Evolutionary conservation across 2,888 invertebrate genomes (phyloP), one percentile per base, ranked within the genome.

Genomic region (Macaria liturata): DNA sequence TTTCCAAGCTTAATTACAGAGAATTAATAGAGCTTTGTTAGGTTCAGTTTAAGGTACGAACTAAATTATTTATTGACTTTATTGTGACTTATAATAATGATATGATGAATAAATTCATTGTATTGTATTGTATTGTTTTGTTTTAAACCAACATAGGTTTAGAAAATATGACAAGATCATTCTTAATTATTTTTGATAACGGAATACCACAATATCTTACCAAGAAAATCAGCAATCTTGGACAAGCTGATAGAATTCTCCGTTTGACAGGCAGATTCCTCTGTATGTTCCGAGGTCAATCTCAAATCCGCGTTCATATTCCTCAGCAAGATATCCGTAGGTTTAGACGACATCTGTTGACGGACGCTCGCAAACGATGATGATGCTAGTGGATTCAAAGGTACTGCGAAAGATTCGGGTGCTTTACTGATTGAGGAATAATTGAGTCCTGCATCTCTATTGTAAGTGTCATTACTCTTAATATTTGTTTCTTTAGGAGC

Each of bases 181-280:
- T n/a, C n/a, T n/a, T n/a, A n/a, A n/a, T n/a, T n/a, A n/a, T n/a
- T n/a, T n/a, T n/a, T n/a, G n/a, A n/a, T n/a, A n/a, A n/a, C n/a
- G n/a, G n/a, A n/a, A n/a, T n/a, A n/a, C n/a, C n/a, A n/a, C n/a
- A 37, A 32, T 45, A 9, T 65, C 81, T 76, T 72, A 90, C 91
- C 86, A 46, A 91, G 74, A 71, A 81, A 86, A 66, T 88, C 88
- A 40, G 86, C 86, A 69, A 91, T 91, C 66, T 82, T 87, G 0
- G 91, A 90, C 61, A 90, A 77, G 61, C 88, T 90, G 31, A 91
- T 66, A 2, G 91, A 91, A 69, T 83, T 81, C 39, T 89, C 88
- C 0, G 61, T 37, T 8, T 46, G 59, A 39, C 43, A 46, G 4
- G 49, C 49, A 0, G 67, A 65, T 3, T 59, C 61, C n/a, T 60